These are phyloP conservation scores for Illadopsis cleaveri DNA, from an alignment of 2,113 vertebrate genomes.

Conservation along the genomic window DNA sequence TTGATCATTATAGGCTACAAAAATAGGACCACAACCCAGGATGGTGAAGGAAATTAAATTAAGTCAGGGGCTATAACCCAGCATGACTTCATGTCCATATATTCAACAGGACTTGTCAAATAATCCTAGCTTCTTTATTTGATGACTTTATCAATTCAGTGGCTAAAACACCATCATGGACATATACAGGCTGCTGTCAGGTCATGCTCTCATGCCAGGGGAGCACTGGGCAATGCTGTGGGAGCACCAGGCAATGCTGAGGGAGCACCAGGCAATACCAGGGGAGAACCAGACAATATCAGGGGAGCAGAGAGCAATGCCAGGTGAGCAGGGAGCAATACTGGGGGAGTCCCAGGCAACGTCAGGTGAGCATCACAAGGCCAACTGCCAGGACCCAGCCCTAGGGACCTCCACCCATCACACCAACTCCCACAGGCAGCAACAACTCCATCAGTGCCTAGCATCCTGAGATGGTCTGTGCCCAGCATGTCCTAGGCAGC, in stretches of 20 bases:
- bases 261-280: not conserved
- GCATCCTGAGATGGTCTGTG: accelerated
- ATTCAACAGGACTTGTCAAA: not conserved
- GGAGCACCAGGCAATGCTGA: not conserved
- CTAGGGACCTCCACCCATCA: not conserved
- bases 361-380: accelerated
- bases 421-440: not conserved
- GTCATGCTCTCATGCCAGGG: not conserved
- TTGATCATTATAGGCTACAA: not conserved
- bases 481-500: not conserved
- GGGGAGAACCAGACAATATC: not conserved
- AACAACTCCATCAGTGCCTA: not conserved
- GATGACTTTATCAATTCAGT: not conserved
- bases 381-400: not conserved
- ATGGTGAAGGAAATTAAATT: not conserved
- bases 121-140: not conserved
- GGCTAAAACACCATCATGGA: not conserved
- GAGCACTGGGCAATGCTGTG: not conserved
- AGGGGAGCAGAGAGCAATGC: not conserved
- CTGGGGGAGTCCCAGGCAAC: accelerated
- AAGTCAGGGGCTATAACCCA: not conserved
- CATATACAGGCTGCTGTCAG: not conserved
- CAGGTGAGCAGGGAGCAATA: not conserved
- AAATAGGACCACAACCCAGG: not conserved
- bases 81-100: not conserved